These are phyloP conservation scores for Eustalomyia histrio DNA, from an alignment of 2,888 invertebrate species.

Conservation along the genomic window DNA sequence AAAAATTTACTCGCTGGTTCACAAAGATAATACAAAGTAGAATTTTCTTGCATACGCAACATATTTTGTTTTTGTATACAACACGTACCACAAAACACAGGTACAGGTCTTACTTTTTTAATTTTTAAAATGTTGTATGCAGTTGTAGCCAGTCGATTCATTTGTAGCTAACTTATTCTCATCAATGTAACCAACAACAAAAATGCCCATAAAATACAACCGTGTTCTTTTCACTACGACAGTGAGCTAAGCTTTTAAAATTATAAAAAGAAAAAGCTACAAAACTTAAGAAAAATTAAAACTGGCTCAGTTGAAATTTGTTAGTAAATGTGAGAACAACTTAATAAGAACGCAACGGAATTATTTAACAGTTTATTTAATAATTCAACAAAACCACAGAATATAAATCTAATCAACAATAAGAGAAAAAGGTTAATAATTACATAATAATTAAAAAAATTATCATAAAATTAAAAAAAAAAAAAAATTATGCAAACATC, in stretches of 20 bases:
- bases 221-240: constrained; percentile 2
- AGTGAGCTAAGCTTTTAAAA: constrained; percentile 59
- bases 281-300: constrained; percentile 45
- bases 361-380: background rate
- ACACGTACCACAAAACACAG: too few relatives aligned
- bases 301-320: constrained; percentile 61
- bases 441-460: constrained; percentile 35
- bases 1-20: too few relatives aligned
- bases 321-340: constrained; percentile 54
- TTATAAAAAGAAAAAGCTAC: constrained; percentile 37
- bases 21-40: too few relatives aligned
- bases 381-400: background rate
- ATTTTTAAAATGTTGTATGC: too few relatives aligned
- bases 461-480: background rate
- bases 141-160: background rate
- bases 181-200: too few relatives aligned
- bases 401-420: background rate
- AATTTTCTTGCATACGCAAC: too few relatives aligned
- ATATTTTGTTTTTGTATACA: too few relatives aligned
- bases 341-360: constrained; percentile 8
- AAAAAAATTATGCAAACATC: constrained; percentile 62
- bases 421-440: constrained; percentile 15
- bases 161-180: background rate
- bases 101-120: too few relatives aligned
- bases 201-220: constrained; percentile 47